Conservation (phyloP, 1,140 invertebrate species). For the Drosophila oshimai region DNA sequence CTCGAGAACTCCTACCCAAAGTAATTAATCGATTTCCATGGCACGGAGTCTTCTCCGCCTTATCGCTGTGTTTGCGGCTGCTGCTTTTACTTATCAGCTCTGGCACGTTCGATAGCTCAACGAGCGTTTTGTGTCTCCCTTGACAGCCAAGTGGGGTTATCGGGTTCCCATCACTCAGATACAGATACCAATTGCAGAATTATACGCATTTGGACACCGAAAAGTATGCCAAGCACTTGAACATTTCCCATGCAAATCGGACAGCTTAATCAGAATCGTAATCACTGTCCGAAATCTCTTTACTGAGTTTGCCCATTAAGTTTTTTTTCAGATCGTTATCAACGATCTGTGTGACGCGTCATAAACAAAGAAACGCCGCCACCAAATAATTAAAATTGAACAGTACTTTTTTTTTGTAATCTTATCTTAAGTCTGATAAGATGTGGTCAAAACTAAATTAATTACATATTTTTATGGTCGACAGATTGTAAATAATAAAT, state of each 20-base stretch:
- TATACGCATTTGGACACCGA: neutral
- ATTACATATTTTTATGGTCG: neutral
- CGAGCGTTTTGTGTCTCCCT: conserved; percentile 4
- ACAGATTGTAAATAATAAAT: neutral
- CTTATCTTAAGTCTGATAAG: neutral
- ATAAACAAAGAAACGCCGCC: too few species aligned
- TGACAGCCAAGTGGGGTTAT: conserved; percentile 37
- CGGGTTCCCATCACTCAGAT: conserved; percentile 2
- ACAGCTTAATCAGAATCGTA: neutral
- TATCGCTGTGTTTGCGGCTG: conserved; percentile 24
- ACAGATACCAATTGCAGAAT: conserved; percentile 7
- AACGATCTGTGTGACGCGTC: too few species aligned
- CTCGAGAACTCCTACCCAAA: conserved; percentile 15
- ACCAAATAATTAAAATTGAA: neutral
- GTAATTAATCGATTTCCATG: conserved; percentile 43
- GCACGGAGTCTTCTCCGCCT: neutral
- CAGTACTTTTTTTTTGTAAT: neutral
- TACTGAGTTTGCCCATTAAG: neutral
- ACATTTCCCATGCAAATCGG: neutral
- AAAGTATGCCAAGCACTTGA: neutral
- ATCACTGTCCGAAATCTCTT: neutral
- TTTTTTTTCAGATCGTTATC: neutral
- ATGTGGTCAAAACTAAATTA: neutral
- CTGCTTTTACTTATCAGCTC: conserved; percentile 16
- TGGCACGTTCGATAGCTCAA: conserved; percentile 14